Conservation (phyloP, 1,140 invertebrate genomes). For the Trachymyrmex septentrionalis region DNA sequence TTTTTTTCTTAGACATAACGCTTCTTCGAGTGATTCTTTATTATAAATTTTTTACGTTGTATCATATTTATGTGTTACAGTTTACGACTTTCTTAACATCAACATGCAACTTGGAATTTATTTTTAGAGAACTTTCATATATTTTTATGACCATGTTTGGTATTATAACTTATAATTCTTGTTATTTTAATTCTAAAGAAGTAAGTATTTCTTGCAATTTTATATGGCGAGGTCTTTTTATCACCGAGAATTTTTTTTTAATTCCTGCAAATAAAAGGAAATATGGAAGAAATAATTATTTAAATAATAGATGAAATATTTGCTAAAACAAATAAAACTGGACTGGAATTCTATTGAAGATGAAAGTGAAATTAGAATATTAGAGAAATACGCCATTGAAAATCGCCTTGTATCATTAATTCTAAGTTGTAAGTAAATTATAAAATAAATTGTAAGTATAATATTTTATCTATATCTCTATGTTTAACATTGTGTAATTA, state of each 20-base stretch:
- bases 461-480: neutral
- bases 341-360: neutral
- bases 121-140: neutral
- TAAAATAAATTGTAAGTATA: no score
- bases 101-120: neutral
- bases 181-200: slow-evolving; percentile 25
- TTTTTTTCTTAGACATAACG: neutral
- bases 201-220: no score
- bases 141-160: neutral
- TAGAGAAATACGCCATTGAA: slow-evolving; percentile 3
- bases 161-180: slow-evolving; percentile 11
- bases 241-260: no score
- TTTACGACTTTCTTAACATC: slow-evolving; percentile 7
- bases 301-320: neutral
- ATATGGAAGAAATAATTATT: neutral
- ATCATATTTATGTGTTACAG: neutral
- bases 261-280: neutral
- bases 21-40: neutral
- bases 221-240: neutral
- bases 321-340: slow-evolving; percentile 3
- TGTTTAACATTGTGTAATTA: neutral
- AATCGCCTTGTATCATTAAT: no score
- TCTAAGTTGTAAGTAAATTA: no score
- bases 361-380: slow-evolving; percentile 10
- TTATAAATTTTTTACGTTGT: neutral